Percentiles rank a stretch among this genome's conserved stretches.
These are phyloP conservation scores for Odontesthes bonariensis DNA, from an alignment of 2,113 vertebrate species.

Conservation along the genomic window DNA sequence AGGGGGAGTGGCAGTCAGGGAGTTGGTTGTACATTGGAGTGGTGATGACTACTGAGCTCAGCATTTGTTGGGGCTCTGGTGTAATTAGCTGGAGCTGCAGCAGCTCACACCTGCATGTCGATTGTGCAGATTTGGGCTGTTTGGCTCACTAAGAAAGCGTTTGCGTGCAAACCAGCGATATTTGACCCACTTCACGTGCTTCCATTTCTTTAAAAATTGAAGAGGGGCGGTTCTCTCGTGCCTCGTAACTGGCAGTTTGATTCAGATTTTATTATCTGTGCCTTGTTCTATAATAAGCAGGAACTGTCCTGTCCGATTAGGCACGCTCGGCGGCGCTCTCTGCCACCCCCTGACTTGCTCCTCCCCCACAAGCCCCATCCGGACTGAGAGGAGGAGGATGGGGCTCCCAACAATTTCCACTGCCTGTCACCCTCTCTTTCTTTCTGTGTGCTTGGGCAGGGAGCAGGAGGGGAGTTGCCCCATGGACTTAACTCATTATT, in stretches of 20 bases:
- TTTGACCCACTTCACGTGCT: slow-evolving; percentile 90
- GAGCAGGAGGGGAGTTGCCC: slow-evolving; percentile 33
- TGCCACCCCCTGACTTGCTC: slow-evolving; percentile 58
- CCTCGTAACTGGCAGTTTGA: slow-evolving; percentile 86
- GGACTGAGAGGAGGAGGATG: slow-evolving; percentile 71
- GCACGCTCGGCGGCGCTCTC: slow-evolving; percentile 82
- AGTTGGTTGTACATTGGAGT: slow-evolving; percentile 37
- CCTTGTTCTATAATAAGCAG: slow-evolving; percentile 90
- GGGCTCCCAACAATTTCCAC: slow-evolving; percentile 70
- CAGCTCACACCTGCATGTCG: slow-evolving; percentile 81
- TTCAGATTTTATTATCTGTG: slow-evolving; percentile 92
- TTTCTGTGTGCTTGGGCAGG: slow-evolving; percentile 18
- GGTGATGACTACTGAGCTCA: not conserved
- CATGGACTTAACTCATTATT: slow-evolving; percentile 65
- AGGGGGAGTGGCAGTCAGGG: slow-evolving; percentile 66
- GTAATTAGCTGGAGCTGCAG: slow-evolving; percentile 82
- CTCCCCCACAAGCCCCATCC: slow-evolving; percentile 61
- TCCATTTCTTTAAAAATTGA: slow-evolving; percentile 94
- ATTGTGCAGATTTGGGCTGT: slow-evolving; percentile 71
- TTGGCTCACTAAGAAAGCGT: slow-evolving; percentile 88
- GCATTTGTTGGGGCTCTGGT: slow-evolving; percentile 18
- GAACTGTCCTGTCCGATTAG: slow-evolving; percentile 94
- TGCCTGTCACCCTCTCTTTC: slow-evolving; percentile 13
- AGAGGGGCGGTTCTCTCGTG: slow-evolving; percentile 85
- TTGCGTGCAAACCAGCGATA: slow-evolving; percentile 90